Base-by-base conservation (phyloP, 2,797 vertebrate species). In the Artibeus jamaicensis region DNA sequence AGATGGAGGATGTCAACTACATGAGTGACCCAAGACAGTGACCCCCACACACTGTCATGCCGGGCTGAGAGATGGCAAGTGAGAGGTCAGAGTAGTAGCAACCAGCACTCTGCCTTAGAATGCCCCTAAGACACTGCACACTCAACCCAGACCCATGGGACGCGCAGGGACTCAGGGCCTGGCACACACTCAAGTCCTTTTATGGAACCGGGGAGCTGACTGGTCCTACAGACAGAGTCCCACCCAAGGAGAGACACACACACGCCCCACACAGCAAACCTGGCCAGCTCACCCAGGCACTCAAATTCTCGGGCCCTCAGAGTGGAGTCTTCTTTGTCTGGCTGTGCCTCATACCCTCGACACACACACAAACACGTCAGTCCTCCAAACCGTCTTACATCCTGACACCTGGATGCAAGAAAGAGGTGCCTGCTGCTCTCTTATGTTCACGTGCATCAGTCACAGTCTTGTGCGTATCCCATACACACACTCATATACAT, bases 11-110 rank as follows among this genome's bases (percentile, higher is more conserved):
- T 76, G 50, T 81, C 86, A 15, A 2, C 77, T 26, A 24, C 50
- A 57, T 19, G 46, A 81, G 76, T 74, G 88, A 87, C 93, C 90
- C 89, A 62, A 65, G 86, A 95, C 37, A 44, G 74, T 76, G 92
- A 93, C 90, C 62, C 71, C 34, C 68, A 90, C 77, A 34, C 44
- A 77, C n/a, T 34, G 42, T 73, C 70, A 24, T 26, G 34, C 44
- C 37, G 34, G 79, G 53, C 67, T 78, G 78, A 39, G 78, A 19
- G 50, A 26, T 4, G 4, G 67, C 78, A 39, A n/a, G 86, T 0
- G 0, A 88, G 70, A 53, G 55, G 16, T 85, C 53, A 62, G 81
- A 8, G 32, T 39, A 1, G 7, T 11, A 21, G 55, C 44, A 22
- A 62, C 24, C 37, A 39, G 57, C 24, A 0, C 5, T 2, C 44